Evolutionary conservation across 2,888 invertebrate species (phyloP).

Genomic region (Andrena flavipes): DNA sequence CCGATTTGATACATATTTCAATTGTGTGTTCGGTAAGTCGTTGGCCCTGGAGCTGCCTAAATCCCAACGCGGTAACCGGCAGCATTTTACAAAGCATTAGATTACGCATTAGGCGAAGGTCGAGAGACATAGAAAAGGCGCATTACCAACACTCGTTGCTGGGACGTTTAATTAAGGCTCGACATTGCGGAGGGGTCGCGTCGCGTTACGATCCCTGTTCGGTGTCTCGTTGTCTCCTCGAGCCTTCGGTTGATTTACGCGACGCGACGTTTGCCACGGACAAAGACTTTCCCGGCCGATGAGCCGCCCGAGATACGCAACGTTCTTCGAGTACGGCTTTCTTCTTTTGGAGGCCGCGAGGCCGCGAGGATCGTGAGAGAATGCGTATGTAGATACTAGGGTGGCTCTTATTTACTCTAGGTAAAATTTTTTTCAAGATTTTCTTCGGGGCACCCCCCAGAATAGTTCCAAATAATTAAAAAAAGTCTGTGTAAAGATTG

Average conservation of each 20-base stretch:
- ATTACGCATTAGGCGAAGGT: slow-evolving; percentile 4
- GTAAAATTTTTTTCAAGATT: too few relatives aligned
- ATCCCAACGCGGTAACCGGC: neutral
- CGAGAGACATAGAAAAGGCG: neutral
- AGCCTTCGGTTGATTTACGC: slow-evolving; percentile 78
- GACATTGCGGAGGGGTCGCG: slow-evolving; percentile 28
- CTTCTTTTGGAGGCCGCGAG: slow-evolving; percentile 32
- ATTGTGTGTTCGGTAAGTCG: neutral
- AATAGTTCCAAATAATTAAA: too few relatives aligned
- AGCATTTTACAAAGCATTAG: neutral
- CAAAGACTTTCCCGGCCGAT: slow-evolving; percentile 77
- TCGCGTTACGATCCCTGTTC: slow-evolving; percentile 40
- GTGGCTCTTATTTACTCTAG: too few relatives aligned
- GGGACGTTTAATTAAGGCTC: slow-evolving; percentile 75
- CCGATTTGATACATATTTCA: neutral
- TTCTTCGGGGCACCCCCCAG: too few relatives aligned
- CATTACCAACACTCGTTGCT: slow-evolving; percentile 60
- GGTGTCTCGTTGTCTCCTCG: slow-evolving; percentile 41
- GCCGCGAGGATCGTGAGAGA: slow-evolving; percentile 61
- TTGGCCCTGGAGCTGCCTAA: neutral
- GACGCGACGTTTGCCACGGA: slow-evolving; percentile 66
- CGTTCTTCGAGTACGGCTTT: slow-evolving; percentile 62
- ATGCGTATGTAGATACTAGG: slow-evolving; percentile 40
- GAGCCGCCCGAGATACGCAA: slow-evolving; percentile 80
- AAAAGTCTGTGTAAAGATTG: too few relatives aligned